Evolutionary conservation across 2,113 vertebrate species (phyloP).

Genomic region (Chaetodon trifascialis): DNA sequence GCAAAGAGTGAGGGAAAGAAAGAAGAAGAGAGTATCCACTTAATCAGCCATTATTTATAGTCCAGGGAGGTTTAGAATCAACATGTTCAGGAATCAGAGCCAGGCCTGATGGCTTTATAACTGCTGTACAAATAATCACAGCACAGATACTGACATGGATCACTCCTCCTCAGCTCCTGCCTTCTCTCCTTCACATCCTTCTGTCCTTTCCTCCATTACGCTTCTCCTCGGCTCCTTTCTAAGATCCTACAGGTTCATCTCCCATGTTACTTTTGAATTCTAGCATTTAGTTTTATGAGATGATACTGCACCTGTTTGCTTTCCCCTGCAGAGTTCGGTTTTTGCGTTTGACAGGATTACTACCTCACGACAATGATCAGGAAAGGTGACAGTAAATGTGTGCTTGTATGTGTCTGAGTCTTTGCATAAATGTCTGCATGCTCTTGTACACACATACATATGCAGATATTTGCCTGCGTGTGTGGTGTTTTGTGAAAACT

Average conservation of each 20-base stretch:
- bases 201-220: slow-evolving; percentile 2
- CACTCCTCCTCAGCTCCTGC: slow-evolving; percentile 40
- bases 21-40: slow-evolving; percentile 58
- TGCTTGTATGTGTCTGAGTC: background rate
- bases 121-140: slow-evolving; percentile 82
- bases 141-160: slow-evolving; percentile 75
- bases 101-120: slow-evolving; percentile 79
- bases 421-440: background rate
- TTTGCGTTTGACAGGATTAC: background rate
- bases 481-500: slow-evolving; percentile 29
- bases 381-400: background rate
- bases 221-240: background rate
- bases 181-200: slow-evolving; percentile 36
- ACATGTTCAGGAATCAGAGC: slow-evolving; percentile 76
- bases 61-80: slow-evolving; percentile 76
- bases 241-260: background rate
- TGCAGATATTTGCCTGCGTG: background rate
- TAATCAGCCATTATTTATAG: slow-evolving; percentile 82
- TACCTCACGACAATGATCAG: background rate
- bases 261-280: background rate
- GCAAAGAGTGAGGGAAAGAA: background rate
- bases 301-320: background rate
- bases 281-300: background rate
- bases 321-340: no score
- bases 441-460: slow-evolving; percentile 1